Conservation (phyloP, 1,140 invertebrate genomes). For the Drosophila oshimai region DNA sequence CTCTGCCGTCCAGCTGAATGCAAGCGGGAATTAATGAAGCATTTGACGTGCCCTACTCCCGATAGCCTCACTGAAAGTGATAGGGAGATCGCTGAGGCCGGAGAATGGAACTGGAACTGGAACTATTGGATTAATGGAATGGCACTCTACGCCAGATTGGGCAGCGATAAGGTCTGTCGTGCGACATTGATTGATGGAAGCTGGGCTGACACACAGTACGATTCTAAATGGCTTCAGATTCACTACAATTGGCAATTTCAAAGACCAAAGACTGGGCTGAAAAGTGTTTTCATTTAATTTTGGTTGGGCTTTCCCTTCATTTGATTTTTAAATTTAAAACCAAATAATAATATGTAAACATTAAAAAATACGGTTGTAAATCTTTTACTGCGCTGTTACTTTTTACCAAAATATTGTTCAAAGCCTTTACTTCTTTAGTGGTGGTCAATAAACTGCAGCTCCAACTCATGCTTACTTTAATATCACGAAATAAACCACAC, state of each 20-base stretch:
- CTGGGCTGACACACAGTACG: not conserved
- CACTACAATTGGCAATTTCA: not conserved
- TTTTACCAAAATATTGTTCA: too few species aligned
- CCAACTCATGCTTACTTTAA: too few species aligned
- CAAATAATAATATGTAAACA: too few species aligned
- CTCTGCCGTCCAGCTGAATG: not conserved
- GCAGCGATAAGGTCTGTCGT: slow-evolving; percentile 14
- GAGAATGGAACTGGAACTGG: slow-evolving; percentile 24
- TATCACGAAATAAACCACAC: not conserved
- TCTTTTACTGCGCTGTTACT: too few species aligned
- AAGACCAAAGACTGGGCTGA: not conserved
- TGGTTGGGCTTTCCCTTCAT: not conserved
- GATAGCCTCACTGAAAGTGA: slow-evolving; percentile 52
- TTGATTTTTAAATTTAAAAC: too few species aligned
- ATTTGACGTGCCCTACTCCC: slow-evolving; percentile 68
- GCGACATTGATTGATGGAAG: slow-evolving; percentile 30
- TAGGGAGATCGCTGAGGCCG: slow-evolving; percentile 1
- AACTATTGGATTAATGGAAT: slow-evolving; percentile 15
- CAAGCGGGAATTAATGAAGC: slow-evolving; percentile 56
- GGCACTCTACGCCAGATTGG: slow-evolving; percentile 12
- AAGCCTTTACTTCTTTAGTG: too few species aligned
- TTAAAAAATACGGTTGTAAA: too few species aligned
- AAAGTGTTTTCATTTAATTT: not conserved
- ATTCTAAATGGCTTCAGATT: not conserved
- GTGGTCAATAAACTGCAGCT: too few species aligned